A percentile compares a stretch with the other conserved stretches of the same genome.
These are phyloP conservation scores for Synergus gifuensis DNA, from an alignment of 2,888 invertebrate genomes.

Conservation along the genomic window DNA sequence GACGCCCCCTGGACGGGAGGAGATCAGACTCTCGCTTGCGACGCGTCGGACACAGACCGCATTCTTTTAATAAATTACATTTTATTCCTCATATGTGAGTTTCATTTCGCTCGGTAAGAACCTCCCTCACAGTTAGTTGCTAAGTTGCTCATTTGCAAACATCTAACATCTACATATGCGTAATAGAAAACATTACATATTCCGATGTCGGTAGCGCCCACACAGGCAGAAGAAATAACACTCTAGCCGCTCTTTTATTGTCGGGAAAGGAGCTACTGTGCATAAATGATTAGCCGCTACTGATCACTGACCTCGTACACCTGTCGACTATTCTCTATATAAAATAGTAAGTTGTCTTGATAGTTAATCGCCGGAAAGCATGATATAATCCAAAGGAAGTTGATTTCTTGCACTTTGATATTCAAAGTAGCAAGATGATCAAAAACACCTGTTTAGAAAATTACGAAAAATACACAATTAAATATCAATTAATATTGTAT, in stretches of 20 bases:
- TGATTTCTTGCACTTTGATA: not conserved
- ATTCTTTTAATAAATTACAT: too few relatives aligned
- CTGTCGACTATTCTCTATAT: slow-evolving; percentile 60
- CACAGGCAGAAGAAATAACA: slow-evolving; percentile 55
- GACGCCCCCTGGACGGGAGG: too few relatives aligned
- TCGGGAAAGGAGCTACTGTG: slow-evolving; percentile 71
- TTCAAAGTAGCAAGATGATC: not conserved
- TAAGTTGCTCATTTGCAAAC: not conserved
- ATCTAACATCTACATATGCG: not conserved
- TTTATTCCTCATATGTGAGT: too few relatives aligned
- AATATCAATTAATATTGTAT: too few relatives aligned
- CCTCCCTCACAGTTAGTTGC: too few relatives aligned
- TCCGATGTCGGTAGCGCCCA: slow-evolving; percentile 45
- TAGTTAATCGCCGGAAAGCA: slow-evolving; percentile 25
- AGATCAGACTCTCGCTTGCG: too few relatives aligned
- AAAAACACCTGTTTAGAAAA: too few relatives aligned
- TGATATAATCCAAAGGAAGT: slow-evolving; percentile 16
- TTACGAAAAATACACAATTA: too few relatives aligned
- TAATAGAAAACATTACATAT: slow-evolving; percentile 15
- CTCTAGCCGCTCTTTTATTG: slow-evolving; percentile 70
- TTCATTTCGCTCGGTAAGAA: too few relatives aligned
- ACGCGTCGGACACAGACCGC: too few relatives aligned
- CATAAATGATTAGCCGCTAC: slow-evolving; percentile 71
- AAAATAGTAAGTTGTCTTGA: slow-evolving; percentile 20
- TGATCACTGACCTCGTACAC: slow-evolving; percentile 69